These are phyloP conservation scores for Micrasema longulum DNA, from an alignment of 1,140 invertebrate genomes.

Conservation along the genomic window DNA sequence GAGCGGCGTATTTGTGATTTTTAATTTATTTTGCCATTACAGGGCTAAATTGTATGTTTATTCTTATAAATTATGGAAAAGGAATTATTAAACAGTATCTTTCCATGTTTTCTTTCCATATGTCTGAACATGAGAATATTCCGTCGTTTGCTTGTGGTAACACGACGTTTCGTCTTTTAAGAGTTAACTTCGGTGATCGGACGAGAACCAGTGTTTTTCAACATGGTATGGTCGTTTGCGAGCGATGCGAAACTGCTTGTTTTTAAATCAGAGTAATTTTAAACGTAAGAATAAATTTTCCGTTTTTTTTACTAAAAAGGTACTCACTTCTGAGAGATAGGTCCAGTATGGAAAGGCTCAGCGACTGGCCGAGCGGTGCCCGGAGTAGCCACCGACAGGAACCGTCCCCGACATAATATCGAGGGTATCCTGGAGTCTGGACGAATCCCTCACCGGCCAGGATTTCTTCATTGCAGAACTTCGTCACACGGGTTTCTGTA, in stretches of 20 bases:
- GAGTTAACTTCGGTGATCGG: constrained; percentile 52
- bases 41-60: too few species aligned
- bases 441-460: constrained; percentile 69
- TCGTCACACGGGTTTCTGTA: constrained; percentile 63
- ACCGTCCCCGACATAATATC: constrained; percentile 70
- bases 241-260: too few species aligned
- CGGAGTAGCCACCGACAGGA: constrained; percentile 69
- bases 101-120: too few species aligned
- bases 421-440: constrained; percentile 73
- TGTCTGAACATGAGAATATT: too few species aligned
- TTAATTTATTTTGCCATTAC: too few species aligned
- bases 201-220: constrained; percentile 52
- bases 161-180: too few species aligned
- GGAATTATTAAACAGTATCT: too few species aligned
- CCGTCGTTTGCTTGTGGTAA: too few species aligned
- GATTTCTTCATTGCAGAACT: constrained; percentile 70
- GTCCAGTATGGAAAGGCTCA: constrained; percentile 70
- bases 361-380: constrained; percentile 65
- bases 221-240: constrained; percentile 36
- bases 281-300: background rate
- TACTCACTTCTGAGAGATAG: constrained; percentile 70
- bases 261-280: too few species aligned
- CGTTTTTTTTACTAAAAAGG: background rate
- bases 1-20: too few species aligned
- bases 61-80: too few species aligned